Base-by-base conservation (phyloP, 1,140 invertebrate genomes). In the Harpegnathos saltator region DNA sequence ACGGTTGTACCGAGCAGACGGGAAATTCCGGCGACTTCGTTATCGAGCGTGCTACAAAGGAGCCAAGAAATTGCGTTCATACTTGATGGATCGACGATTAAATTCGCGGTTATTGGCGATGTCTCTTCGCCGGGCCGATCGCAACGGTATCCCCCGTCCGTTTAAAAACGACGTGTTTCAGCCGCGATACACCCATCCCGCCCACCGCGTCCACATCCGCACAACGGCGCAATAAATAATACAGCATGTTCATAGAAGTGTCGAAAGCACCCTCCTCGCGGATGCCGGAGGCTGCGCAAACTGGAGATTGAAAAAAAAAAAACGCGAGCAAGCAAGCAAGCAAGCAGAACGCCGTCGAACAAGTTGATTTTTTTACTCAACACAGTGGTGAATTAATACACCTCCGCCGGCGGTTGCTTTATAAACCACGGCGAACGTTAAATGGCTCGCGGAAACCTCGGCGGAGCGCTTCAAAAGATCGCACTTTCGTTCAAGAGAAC, bases 31-130 rank as follows among this genome's bases (percentile, higher is more conserved):
- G 22, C 52, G 75, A 59, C 75, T 80, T 80, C 52, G 66, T 80
- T 71, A 80, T 80, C 48, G 75, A 69, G 12, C 33, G n/a, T n/a
- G 75, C 22, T 15, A 58, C 52, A 80, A 80, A 80, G 54, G 33
- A 68, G 22, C 52, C 65, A 58, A 80, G 75, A 58, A 80, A 80
- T 71, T 80, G 75, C 52, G 52, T 58, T 80, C n/a, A 71, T 44
- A 58, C 71, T 80, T 80, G 75, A 80, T 80, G 38, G 75, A 71
- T 80, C 71, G 65, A 80, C 75, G 69, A 80, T 80, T 71, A 80
- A 69, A 78, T 78, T 44, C 56, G 7, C 22, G 29, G 14, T 69
- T 78, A 69, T 69, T 69, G 63, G 19, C 15, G 44, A 14, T 33
- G 44, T 15, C 62, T 24, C 38, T 26, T 69, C 54, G 54, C n/a